phyloP scores from a whole-genome alignment of 2,113 vertebrate species.

The Grallaria varia region DNA sequence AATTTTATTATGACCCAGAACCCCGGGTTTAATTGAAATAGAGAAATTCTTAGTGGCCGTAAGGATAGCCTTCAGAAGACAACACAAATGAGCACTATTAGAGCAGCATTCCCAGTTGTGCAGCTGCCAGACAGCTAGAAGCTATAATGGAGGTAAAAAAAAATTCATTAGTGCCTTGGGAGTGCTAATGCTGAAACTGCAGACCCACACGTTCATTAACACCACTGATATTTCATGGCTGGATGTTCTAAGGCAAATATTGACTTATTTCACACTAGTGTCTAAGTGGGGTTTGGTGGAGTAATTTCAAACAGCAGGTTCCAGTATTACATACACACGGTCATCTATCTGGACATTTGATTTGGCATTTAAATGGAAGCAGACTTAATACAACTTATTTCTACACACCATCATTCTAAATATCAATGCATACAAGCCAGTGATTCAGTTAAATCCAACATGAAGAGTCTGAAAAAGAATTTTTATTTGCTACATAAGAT shows the following conservation, averaged over 20 bases:
- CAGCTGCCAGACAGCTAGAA: neutral
- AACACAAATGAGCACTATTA: neutral
- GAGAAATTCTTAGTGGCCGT: neutral
- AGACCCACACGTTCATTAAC: neutral
- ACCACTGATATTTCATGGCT: neutral
- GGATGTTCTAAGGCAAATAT: neutral
- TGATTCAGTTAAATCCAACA: neutral
- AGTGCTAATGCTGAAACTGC: neutral
- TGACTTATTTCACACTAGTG: neutral
- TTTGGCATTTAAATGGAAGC: neutral
- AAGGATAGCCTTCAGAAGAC: neutral
- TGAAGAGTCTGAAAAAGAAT: neutral
- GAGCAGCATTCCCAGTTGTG: neutral
- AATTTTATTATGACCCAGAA: neutral
- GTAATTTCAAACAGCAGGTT: neutral
- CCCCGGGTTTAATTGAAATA: neutral
- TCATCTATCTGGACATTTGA: neutral
- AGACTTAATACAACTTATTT: neutral
- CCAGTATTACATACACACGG: neutral
- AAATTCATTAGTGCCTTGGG: neutral
- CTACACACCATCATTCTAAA: neutral
- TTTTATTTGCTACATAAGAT: neutral
- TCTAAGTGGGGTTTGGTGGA: neutral
- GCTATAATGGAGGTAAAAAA: neutral
- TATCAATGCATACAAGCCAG: neutral